Base-by-base conservation (phyloP, 1,140 invertebrate genomes). In the Lucilia cuprina region DNA sequence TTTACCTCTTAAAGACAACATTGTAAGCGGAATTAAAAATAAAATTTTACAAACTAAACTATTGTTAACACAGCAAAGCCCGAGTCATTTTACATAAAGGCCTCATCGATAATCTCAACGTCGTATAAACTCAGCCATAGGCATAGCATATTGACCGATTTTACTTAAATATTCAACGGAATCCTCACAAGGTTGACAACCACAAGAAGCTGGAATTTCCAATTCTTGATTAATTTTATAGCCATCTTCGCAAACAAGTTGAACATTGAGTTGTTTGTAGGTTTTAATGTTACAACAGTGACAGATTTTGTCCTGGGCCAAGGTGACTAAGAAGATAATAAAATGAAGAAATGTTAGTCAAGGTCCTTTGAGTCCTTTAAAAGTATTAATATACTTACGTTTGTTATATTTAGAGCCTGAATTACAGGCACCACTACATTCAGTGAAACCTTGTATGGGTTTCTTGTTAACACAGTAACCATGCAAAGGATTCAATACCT, bases 351-450 rank as follows among this genome's bases (percentile, higher is more conserved):
- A 3, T 83, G 3, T 82, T 25, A 41, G 0, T 30, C 25, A 41
- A 41, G 1, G 74, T 49, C 7, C 3, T n/a, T 65, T 19, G 9
- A 21, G 8, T n/a, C 19, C 19, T 77, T 8, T 78, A 49, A 50
- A 80, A 10, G 13, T 8, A 10, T 0, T 41, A 41, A 41, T 30
- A 41, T 41, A 91, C 91, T 92, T 89, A 94, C 94, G 89, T 86
- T 90, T 90, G 86, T 94, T 94, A 83, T 94, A 96, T n/a, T 92
- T 89, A 0, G 94, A 94, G 19, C 93, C 93, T 2, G 95, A 95
- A 84, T 93, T 89, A 87, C 95, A 96, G 21, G 90, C 88, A 8
- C 95, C 95, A 47, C 92, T 88, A 85, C 95, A 96, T 87, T 95
- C 93, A 8, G 92, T 93, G 84, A 96, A 93, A 19, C 93, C 93